Base-by-base conservation (phyloP, 2,113 vertebrate genomes). In the Cyanoderma ruficeps region DNA sequence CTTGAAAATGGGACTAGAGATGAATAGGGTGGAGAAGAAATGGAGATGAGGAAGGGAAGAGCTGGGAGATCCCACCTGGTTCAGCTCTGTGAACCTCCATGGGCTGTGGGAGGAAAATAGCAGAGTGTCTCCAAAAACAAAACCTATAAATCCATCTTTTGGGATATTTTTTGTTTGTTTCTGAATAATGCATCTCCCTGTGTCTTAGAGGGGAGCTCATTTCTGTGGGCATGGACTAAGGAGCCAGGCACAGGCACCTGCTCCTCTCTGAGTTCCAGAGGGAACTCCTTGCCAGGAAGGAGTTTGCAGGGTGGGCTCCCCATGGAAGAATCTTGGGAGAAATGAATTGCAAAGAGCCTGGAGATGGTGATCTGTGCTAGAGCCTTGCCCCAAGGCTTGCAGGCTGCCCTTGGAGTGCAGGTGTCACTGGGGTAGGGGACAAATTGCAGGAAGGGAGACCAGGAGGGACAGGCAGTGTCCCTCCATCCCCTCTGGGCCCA, bases 81-180 rank as follows among this genome's bases (percentile, higher is more conserved):
- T 44, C 10, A 2, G 56, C 64, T 69, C 41, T 4, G 1, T 23
- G 55, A 70, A 19, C 37, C 11, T 49, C 22, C 1, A 2, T 2
- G 3, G 60, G n/a, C 59, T 42, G 22, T 0, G 0, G 19, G 35
- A 83, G 17, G 39, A 60, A 87, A 65, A 37, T 0, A 28, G 1
- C 44, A 18, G 25, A 27, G 11, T 28, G 50, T 60, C 64, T 68
- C 65, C 55, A 49, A 84, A 89, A 39, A 2, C 7, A 27, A 70
- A 67, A n/a, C 17, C 28, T 4, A 16, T 23, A 70, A 25, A 57
- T 50, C 7, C 46, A 25, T 47, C 27, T 88, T 87, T 63, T 31
- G 22, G 37, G 13, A 4, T n/a, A 8, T 31, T 50, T 83, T 75
- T 59, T 39, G 42, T 46, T 83, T 74, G 9, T 59, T 89, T 87